Conservation (phyloP, 2,113 vertebrate genomes). For the Eonycteris spelaea region DNA sequence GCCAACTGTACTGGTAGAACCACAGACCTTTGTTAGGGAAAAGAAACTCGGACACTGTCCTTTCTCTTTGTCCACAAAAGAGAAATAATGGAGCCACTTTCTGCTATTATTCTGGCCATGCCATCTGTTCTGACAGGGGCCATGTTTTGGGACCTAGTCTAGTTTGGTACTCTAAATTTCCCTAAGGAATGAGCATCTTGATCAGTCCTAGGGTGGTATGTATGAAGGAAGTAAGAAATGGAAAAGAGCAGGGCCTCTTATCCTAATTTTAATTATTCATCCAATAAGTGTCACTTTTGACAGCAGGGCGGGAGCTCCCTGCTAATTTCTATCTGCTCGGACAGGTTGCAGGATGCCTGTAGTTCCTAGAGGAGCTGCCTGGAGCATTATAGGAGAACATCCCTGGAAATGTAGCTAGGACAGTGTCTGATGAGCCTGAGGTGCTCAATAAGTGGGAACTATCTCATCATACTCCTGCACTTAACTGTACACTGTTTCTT, state of each 20-base stretch:
- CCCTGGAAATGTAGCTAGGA: neutral
- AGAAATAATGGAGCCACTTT: neutral
- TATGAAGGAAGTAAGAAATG: neutral
- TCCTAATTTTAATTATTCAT: constrained; percentile 20
- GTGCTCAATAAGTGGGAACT: neutral
- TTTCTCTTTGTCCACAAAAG: neutral
- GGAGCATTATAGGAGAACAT: too few relatives aligned
- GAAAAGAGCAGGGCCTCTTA: neutral
- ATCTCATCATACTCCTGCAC: neutral
- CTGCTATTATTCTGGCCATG: neutral
- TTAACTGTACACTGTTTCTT: neutral
- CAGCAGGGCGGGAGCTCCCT: neutral
- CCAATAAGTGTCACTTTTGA: neutral
- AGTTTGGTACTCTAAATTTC: neutral
- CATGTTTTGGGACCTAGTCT: neutral
- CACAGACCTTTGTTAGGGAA: neutral
- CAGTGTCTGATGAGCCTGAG: neutral
- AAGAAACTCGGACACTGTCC: neutral
- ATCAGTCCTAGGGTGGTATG: neutral
- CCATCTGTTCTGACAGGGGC: neutral
- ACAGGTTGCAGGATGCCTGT: neutral
- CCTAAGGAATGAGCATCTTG: neutral
- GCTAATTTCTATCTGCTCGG: neutral
- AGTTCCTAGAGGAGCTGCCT: neutral
- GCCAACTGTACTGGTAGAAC: neutral